Base-by-base conservation (phyloP, 23 tunicate species). In the Phallusia fumigata region DNA sequence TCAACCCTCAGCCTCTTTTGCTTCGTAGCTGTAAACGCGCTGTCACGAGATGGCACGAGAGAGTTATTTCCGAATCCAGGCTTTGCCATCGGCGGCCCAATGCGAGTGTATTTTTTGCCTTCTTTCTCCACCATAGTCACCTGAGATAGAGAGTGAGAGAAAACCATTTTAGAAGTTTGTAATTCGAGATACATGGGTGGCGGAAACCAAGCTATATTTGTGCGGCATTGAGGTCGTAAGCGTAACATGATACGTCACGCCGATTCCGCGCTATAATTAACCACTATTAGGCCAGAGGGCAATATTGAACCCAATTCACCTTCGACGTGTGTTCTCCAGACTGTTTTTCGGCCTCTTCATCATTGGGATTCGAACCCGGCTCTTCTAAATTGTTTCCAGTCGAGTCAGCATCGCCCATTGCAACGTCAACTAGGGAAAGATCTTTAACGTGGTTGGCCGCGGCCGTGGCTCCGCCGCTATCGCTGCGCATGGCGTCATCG, bases 51-150 rank as follows among this genome's bases (percentile, higher is more conserved):
- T 13, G 84, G 96, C 36, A 85, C 47, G 19, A 90, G 40, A 50
- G 75, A 24, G 69, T 58, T 11, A 13, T 58, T 58, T 40, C 47
- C 32, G 40, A 53, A 40, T 1, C 45, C 52, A 15, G 79, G 73
- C 2, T 65, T 22, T 28, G 84, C 64, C 5, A 81, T 52, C 2
- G 90, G 88, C 18, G 82, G 80, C 33, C 65, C 85, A 26, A 90
- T 90, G 76, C 80, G 75, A 19, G 96, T 91, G 87, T 91, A 91
- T 35, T 44, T 77, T 79, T 52, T 73, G 40, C 88, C 91, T 24
- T 76, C 79, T 64, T 86, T 82, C 40, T 73, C 85, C 0, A 91
- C 90, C 82, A 86, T 86, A 34, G 87, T 86, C 10, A 91, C 77
- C 86, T 87, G 82, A n/a, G 11, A 34, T 30, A 34, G 2, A 30